Base-by-base conservation (phyloP, 2,797 vertebrate genomes). In the Anomalospiza imberbis region DNA sequence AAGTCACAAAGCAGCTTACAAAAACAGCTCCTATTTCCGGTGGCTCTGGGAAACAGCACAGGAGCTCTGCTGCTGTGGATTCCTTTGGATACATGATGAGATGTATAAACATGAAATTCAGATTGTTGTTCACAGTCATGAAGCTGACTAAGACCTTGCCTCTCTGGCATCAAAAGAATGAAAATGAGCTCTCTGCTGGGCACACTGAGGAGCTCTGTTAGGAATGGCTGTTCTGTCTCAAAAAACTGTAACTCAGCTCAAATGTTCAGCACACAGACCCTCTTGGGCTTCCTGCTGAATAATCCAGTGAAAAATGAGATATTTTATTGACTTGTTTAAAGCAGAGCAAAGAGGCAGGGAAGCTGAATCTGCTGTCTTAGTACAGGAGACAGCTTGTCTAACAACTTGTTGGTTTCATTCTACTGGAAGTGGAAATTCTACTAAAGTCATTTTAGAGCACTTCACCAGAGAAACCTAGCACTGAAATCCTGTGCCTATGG, bases 261-360 rank as follows among this genome's bases (percentile, higher is more conserved):
- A 91, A 51, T 51, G 53, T 57, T 93, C 60, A 67, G 89, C 70
- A 53, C 18, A 58, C 34, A 77, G 50, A 66, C 32, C n/a, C 89
- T 82, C 89, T 53, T 7, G 9, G 73, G 87, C 76, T 73, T 95
- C 78, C 82, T 89, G 28, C 47, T 95, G 66, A 92, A 95, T 70
- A 88, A 81, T 70, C 81, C 55, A 71, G 17, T 81, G 70, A 88
- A 93, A 95, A 95, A 70, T 51, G 21, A 91, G 81, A 54, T 62
- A 50, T 60, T 92, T 90, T 50, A 92, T 66, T 82, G 94, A 89
- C 63, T 80, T 87, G 63, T 85, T 94, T 62, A 85, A 91, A 93
- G 65, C 42, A 75, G 42, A 61, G 51, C 32, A 28, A 61, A 84
- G 53, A 54, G 57, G 51, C 81, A 67, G 2, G n/a, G 44, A 51